A percentile compares a stretch with the other conserved stretches of the same genome.
Conservation (phyloP, 2,113 vertebrate genomes). For the mouse (Mus musculus) region GRCm39 chr16:76901501-76902000, state of each 20-base stretch:
- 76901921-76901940: background rate
- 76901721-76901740: background rate
- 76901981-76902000: background rate
- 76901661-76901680: slow-evolving; percentile 4
- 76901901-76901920: background rate
- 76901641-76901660: background rate
- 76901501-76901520: too few relatives aligned
- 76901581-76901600: too few relatives aligned
- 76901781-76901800: background rate
- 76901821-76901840: background rate
- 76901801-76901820: background rate
- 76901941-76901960: background rate
- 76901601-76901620: background rate
- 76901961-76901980: background rate
- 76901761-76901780: background rate
- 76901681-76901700: background rate
- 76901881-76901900: background rate
- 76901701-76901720: background rate
- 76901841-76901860: background rate
- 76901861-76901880: background rate
- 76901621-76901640: background rate
- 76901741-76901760: background rate
- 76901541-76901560: too few relatives aligned
- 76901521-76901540: too few relatives aligned
- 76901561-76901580: too few relatives aligned